A percentile compares a stretch with the other conserved stretches of the same genome.
phyloP scores from a whole-genome alignment of 2,113 vertebrate genomes.

The Ptychochromis oligacanthus region DNA sequence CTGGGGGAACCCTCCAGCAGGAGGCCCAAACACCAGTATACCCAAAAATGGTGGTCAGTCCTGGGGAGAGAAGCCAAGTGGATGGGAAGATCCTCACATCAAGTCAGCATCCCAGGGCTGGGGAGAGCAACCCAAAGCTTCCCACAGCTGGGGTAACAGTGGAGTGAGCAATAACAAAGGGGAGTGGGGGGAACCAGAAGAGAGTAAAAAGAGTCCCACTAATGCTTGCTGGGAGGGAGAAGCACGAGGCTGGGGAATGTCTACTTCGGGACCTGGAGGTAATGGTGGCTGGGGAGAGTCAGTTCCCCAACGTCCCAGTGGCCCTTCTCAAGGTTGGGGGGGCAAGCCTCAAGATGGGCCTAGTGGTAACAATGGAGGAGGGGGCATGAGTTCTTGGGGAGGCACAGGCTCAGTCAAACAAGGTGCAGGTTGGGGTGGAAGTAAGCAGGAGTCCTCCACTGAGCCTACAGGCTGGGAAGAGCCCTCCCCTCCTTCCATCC shows the following conservation, averaged over 20 bases:
- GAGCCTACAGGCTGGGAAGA: constrained; percentile 96
- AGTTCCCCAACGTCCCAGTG: constrained; percentile 79
- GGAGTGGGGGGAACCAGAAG: constrained; percentile 79
- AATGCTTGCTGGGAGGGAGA: constrained; percentile 86
- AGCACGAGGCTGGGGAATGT: constrained; percentile 74
- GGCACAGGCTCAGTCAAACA: constrained; percentile 71
- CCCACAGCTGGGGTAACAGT: constrained; percentile 76
- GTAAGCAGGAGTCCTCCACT: constrained; percentile 83
- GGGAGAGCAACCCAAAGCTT: constrained; percentile 85
- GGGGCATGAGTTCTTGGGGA: constrained; percentile 88
- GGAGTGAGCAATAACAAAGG: constrained; percentile 69
- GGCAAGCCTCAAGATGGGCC: constrained; percentile 89
- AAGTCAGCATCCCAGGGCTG: constrained; percentile 92
- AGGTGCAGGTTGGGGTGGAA: constrained; percentile 47
- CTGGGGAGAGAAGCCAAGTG: constrained; percentile 91
- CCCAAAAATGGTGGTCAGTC: constrained; percentile 90
- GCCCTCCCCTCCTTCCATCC: constrained; percentile 93
- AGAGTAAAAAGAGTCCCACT: constrained; percentile 76
- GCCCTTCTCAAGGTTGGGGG: constrained; percentile 87
- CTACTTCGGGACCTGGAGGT: constrained; percentile 64
- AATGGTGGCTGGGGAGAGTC: constrained; percentile 87
- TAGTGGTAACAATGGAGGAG: constrained; percentile 86
- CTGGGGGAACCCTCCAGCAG: constrained; percentile 85
- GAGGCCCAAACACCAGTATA: constrained; percentile 80
- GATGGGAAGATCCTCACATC: constrained; percentile 89